Conservation (phyloP, 2,888 invertebrate genomes). For the Agrenia bidenticulata region DNA sequence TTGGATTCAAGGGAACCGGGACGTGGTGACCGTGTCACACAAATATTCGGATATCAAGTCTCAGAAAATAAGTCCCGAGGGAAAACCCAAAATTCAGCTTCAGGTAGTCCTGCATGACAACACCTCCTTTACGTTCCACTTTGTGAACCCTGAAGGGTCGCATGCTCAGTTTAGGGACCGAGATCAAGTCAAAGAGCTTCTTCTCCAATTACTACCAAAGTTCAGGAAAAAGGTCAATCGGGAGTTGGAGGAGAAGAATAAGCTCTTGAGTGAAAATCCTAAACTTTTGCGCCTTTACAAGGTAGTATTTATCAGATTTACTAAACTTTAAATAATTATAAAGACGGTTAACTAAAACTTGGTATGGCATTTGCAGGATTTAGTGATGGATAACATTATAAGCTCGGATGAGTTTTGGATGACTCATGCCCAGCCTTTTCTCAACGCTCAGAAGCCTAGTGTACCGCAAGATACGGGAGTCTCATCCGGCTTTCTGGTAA, state of each 20-base stretch:
- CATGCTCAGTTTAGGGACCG: slow-evolving; percentile 84
- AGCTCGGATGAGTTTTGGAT: slow-evolving; percentile 98
- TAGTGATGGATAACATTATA: slow-evolving; percentile 94
- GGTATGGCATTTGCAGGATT: slow-evolving; percentile 62
- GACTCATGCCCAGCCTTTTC: slow-evolving; percentile 77
- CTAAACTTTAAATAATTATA: slow-evolving; percentile 11
- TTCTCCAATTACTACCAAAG: slow-evolving; percentile 87
- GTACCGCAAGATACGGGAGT: slow-evolving; percentile 80
- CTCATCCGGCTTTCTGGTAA: slow-evolving; percentile 65
- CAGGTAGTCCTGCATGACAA: slow-evolving; percentile 95
- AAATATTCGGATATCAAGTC: slow-evolving; percentile 94
- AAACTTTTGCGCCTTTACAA: slow-evolving; percentile 89
- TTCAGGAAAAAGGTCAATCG: slow-evolving; percentile 89
- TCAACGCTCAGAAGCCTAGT: slow-evolving; percentile 68
- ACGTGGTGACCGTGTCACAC: slow-evolving; percentile 89
- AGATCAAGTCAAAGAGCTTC: slow-evolving; percentile 86
- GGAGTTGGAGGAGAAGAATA: slow-evolving; percentile 84
- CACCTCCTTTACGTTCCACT: slow-evolving; percentile 94
- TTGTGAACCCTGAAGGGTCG: slow-evolving; percentile 81
- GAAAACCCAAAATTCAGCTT: slow-evolving; percentile 95
- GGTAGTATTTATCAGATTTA: slow-evolving; percentile 33
- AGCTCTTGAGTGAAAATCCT: slow-evolving; percentile 82
- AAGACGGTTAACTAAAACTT: neutral
- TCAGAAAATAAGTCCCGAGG: slow-evolving; percentile 97
- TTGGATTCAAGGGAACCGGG: slow-evolving; percentile 83